phyloP scores from a whole-genome alignment of 2,888 invertebrate genomes.

The Drosophila maculinotata region DNA sequence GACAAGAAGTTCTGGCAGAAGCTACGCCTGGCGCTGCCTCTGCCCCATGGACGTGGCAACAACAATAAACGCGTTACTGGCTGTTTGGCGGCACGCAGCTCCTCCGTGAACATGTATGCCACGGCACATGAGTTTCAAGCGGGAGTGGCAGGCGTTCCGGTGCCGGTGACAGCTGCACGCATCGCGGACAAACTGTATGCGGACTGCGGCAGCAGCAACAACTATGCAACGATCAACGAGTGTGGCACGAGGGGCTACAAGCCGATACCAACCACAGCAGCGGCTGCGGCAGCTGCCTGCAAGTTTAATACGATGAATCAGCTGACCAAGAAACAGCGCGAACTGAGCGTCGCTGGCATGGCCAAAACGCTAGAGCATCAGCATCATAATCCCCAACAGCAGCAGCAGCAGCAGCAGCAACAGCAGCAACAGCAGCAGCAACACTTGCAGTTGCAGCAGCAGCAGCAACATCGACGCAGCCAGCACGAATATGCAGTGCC shows the following conservation, averaged over 20 bases:
- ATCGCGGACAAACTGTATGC: slow-evolving; percentile 77
- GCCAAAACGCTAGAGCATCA: slow-evolving; percentile 82
- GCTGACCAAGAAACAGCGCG: slow-evolving; percentile 73
- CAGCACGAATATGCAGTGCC: slow-evolving; percentile 85
- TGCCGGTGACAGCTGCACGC: slow-evolving; percentile 54
- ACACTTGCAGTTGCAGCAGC: slow-evolving; percentile 24
- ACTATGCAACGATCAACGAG: slow-evolving; percentile 85
- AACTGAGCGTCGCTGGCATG: slow-evolving; percentile 56
- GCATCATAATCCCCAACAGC: slow-evolving; percentile 64
- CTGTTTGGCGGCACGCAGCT: slow-evolving; percentile 81
- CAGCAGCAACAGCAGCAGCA: slow-evolving; percentile 59
- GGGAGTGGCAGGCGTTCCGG: slow-evolving; percentile 26
- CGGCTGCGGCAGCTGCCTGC: slow-evolving; percentile 81
- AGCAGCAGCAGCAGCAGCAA: slow-evolving; percentile 57
- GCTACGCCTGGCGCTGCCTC: slow-evolving; percentile 95
- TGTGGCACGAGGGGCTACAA: slow-evolving; percentile 82
- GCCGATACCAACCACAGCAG: slow-evolving; percentile 76
- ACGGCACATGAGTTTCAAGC: slow-evolving; percentile 52
- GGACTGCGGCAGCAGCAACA: slow-evolving; percentile 81
- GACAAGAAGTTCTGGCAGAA: slow-evolving; percentile 99
- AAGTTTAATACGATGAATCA: slow-evolving; percentile 84
- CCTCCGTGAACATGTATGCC: slow-evolving; percentile 84
- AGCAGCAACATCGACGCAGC: slow-evolving; percentile 73
- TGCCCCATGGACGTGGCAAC: slow-evolving; percentile 73
- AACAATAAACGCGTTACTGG: slow-evolving; percentile 78